Percentiles rank a stretch among this genome's conserved stretches.
Conservation (phyloP, 2,888 invertebrate genomes). For the Choristoneura rosaceana region DNA sequence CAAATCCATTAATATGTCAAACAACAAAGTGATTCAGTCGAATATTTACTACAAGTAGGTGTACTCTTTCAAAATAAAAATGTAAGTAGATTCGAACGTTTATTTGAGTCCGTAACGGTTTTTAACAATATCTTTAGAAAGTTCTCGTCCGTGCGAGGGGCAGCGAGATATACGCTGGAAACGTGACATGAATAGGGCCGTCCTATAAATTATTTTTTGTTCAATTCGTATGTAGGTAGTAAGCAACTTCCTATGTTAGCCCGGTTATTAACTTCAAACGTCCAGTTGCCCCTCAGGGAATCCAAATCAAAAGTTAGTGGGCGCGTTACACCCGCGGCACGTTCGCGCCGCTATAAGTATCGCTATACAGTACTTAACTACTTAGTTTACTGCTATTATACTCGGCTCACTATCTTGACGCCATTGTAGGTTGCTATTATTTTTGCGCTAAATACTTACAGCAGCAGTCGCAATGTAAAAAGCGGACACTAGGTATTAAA, state of each 20-base stretch:
- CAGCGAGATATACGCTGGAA: slow-evolving; percentile 19
- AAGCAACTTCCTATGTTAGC: slow-evolving; percentile 39
- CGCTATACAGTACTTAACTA: slow-evolving; percentile 40
- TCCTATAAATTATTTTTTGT: slow-evolving; percentile 32
- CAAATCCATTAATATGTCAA: too few species aligned
- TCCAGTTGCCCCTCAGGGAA: slow-evolving; percentile 44
- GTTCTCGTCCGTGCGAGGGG: slow-evolving; percentile 16
- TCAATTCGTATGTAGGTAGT: slow-evolving; percentile 33
- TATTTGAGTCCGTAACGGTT: slow-evolving; percentile 4
- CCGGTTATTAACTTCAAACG: slow-evolving; percentile 51
- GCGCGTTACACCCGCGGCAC: slow-evolving; percentile 40
- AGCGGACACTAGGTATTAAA: neutral
- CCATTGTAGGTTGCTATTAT: slow-evolving; percentile 18
- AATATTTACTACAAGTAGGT: neutral
- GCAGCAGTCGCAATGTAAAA: neutral
- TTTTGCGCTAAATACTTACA: neutral
- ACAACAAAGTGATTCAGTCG: too few species aligned
- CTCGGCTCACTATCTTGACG: slow-evolving; percentile 29
- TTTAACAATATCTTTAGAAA: slow-evolving; percentile 25
- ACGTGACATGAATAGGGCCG: slow-evolving; percentile 24
- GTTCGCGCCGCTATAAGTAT: slow-evolving; percentile 29
- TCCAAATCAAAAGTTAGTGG: slow-evolving; percentile 51
- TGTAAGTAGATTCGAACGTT: slow-evolving; percentile 7
- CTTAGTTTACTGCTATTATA: slow-evolving; percentile 42
- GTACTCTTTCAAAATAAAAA: neutral